phyloP scores from a whole-genome alignment of 2,888 invertebrate species.

The Desoria tigrina region DNA sequence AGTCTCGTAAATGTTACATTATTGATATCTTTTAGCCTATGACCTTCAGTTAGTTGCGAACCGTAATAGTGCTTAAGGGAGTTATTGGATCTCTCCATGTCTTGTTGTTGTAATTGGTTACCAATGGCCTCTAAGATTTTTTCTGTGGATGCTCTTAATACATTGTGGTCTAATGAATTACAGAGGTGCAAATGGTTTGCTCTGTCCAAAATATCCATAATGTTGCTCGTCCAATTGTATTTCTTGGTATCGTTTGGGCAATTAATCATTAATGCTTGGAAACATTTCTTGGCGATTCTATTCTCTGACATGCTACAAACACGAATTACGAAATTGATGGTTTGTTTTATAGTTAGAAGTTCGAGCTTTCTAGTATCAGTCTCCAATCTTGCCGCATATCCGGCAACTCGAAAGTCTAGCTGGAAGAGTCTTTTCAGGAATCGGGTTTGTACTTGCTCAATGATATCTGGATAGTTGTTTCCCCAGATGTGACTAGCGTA shows the following conservation, averaged over 20 bases:
- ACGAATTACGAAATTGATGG: background rate
- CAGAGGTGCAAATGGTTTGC: background rate
- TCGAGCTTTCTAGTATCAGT: too few relatives aligned
- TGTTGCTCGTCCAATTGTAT: slow-evolving; percentile 1
- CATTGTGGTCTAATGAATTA: background rate
- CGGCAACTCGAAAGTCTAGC: too few relatives aligned
- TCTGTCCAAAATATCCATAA: background rate
- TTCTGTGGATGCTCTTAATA: background rate
- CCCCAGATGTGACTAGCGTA: too few relatives aligned
- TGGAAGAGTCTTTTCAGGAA: too few relatives aligned
- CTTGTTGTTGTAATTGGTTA: background rate
- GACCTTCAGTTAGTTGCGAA: background rate
- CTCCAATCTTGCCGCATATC: too few relatives aligned
- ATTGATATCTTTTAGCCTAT: background rate
- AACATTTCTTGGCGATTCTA: background rate
- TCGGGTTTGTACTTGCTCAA: too few relatives aligned
- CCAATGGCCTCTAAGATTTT: background rate
- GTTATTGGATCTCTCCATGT: background rate
- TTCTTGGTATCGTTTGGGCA: background rate
- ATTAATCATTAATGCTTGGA: background rate
- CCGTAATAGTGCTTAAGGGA: background rate
- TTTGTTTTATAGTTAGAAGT: slow-evolving; percentile 1
- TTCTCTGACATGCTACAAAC: background rate
- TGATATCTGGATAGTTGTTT: too few relatives aligned
- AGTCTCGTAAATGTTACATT: background rate